Evolutionary conservation across 2,888 invertebrate genomes (phyloP), one percentile per base, ranked within the genome.

Genomic region (Melitaea athalia): DNA sequence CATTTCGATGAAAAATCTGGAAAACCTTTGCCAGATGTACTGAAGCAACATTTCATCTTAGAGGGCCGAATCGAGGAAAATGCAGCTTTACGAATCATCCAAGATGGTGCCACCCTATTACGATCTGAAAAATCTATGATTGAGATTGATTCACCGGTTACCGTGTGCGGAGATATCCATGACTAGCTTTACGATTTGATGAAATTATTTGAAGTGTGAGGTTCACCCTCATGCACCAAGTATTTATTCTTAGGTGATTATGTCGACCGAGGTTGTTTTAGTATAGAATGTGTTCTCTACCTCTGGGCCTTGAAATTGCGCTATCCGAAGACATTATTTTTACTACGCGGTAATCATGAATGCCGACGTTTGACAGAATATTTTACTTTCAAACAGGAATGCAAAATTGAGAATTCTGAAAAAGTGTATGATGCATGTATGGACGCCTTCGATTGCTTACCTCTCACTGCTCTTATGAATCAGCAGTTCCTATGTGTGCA

Each of bases 311-410:
- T 99, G 93, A 99, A 99, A 95, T 95, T 99, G 90, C 98, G 98
- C 94, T 98, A 98, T 94, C 98, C 99, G 85, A 98, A 96, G 88
- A 99, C 99, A 87, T 95, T 99, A 94, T 99, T 97, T 94, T 95
- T 99, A 92, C 96, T 99, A 91, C 96, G 99, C 92, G 99, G 99
- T 88, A 99, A 99, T 93, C 99, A 99, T 93, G 99, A 99, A 94
- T 99, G 99, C 94, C 97, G 99, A 91, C 99, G 99, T 95, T 96
- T 99, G 91, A 99, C 99, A 91, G 99, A 99, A 94, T 99, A 99
- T 94, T 99, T 99, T 95, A 99, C 99, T 86, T 99, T 99, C 95
- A 99, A 99, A 94, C 99, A 99, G 94, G 99, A 99, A 96, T 99
- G 99, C 97, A 96, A 98, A 98, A 99, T 99, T 93, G 99, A 99